Percentiles rank a stretch among this genome's conserved stretches.
These are phyloP conservation scores for cat (Felis catus) DNA, from an alignment of 2,113 vertebrate genomes.

Conservation along the genomic window F.catus_Fca126_mat1.0 CM031413.1:62344001-62344500, in stretches of 20 bases:
- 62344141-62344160: neutral
- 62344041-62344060: neutral
- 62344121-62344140: no score
- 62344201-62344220: neutral
- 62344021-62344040: rapidly evolving
- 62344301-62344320: neutral
- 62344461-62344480: no score
- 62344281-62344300: neutral
- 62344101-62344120: neutral
- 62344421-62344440: no score
- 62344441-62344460: no score
- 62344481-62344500: no score
- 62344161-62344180: neutral
- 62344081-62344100: neutral
- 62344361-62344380: no score
- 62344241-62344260: neutral
- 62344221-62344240: neutral
- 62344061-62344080: neutral
- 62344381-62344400: no score
- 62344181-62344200: neutral
- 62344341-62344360: neutral
- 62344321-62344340: neutral
- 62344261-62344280: neutral
- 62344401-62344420: no score
- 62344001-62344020: neutral